These are phyloP conservation scores for Okapia johnstoni DNA, from an alignment of 2,113 vertebrate species.

Conservation along the genomic window DNA sequence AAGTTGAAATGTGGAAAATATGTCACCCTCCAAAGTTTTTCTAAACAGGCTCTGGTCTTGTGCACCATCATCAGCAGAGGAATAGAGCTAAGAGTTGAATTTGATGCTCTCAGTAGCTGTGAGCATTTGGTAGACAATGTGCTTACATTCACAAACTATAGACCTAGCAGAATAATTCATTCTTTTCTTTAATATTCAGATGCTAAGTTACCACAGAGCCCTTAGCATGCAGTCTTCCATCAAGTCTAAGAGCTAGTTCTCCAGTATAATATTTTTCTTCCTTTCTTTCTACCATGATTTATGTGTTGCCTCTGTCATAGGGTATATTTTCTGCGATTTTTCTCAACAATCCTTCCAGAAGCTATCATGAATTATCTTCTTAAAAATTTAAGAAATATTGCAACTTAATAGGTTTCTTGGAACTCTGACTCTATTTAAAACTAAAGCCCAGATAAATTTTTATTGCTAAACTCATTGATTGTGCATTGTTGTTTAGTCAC, in stretches of 20 bases:
- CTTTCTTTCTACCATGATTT: not conserved
- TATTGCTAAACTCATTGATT: not conserved
- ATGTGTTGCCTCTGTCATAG: not conserved
- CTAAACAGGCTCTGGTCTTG: slow-evolving; percentile 51
- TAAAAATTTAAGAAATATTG: slow-evolving; percentile 19
- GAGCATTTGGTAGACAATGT: slow-evolving; percentile 53
- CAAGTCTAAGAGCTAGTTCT: not conserved
- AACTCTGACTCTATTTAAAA: slow-evolving; percentile 34
- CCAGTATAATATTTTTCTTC: not conserved
- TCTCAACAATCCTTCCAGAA: not conserved
- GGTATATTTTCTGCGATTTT: slow-evolving; percentile 1
- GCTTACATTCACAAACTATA: slow-evolving; percentile 51
- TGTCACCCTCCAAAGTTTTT: slow-evolving; percentile 13
- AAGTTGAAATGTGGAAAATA: not conserved
- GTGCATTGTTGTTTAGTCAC: not conserved
- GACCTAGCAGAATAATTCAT: slow-evolving; percentile 47
- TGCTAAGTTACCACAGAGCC: not conserved
- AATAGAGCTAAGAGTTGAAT: slow-evolving; percentile 58
- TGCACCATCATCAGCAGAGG: slow-evolving; percentile 20
- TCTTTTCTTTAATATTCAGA: slow-evolving; percentile 35
- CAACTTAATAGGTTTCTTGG: not conserved
- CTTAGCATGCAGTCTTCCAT: not conserved
- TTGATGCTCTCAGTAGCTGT: slow-evolving; percentile 44
- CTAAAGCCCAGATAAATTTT: not conserved
- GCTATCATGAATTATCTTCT: slow-evolving; percentile 13